Conservation (phyloP, 1,140 invertebrate species). For the Trachelipus rathkii region DNA sequence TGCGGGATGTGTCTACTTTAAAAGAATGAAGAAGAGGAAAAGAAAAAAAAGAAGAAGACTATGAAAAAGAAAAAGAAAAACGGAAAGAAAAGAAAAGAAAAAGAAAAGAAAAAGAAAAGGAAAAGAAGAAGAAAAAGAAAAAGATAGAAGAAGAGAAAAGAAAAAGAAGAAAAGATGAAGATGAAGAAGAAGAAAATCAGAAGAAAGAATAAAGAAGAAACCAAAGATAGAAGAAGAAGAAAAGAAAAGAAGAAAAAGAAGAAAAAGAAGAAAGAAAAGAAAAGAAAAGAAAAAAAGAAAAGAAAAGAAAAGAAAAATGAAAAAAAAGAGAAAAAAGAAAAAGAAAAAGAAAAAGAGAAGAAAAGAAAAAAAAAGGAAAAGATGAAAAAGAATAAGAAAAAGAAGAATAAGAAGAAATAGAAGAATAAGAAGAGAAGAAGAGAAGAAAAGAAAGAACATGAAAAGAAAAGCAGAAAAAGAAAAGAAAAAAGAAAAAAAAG, state of each 20-base stretch:
- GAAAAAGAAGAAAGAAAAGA: neutral
- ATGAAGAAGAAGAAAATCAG: neutral
- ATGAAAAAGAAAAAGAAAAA: neutral
- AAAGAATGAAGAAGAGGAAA: neutral
- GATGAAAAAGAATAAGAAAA: no score
- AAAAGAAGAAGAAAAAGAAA: neutral
- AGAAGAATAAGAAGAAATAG: neutral
- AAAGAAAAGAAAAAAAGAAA: neutral
- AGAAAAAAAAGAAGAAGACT: neutral
- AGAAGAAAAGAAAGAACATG: neutral
- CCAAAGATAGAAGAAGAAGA: neutral
- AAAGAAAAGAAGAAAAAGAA: neutral
- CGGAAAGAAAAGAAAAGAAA: neutral
- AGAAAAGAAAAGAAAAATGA: neutral
- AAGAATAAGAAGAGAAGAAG: neutral
- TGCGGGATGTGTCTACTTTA: no score
- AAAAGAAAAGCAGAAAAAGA: neutral
- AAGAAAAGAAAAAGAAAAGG: neutral
- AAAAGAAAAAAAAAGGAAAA: no score
- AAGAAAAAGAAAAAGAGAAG: no score
- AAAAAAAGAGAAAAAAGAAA: neutral
- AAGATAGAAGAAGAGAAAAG: neutral
- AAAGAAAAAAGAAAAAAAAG: neutral
- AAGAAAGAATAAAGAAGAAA: neutral
- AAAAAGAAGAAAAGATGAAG: neutral